Base-by-base conservation (phyloP, 1,140 invertebrate species). In the Oreohelix idahoensis region DNA sequence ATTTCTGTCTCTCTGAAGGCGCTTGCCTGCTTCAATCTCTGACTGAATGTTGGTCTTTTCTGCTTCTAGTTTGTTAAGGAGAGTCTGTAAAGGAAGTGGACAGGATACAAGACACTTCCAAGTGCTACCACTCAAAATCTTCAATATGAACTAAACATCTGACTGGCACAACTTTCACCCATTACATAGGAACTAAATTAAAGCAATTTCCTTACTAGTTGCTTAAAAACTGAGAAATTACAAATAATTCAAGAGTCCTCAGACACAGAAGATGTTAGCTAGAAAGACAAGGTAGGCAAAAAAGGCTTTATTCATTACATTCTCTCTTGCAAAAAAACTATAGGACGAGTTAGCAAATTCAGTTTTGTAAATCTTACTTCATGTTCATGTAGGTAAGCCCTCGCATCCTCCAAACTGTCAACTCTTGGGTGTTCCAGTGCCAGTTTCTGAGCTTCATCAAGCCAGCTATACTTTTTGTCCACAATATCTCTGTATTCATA, bases 401-500 rank as follows among this genome's bases (percentile, higher is more conserved):
- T 95, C 0, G 97, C 94, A 82, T 95, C 95, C 85, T 96, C 95
- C 26, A 96, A 91, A 36, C 94, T 95, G 86, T 96, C 95, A 2
- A 96, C 95, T 63, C 94, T 93, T 83, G 94, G 94, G 0, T 95
- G 95, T 86, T 97, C 95, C 85, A 95, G 95, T 1, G 97, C 88
- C 53, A 86, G 83, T 78, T 85, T 90, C 83, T 90, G 87, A 15
- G 89, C 88, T 80, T 92, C 91, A 49, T 90, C 91, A 75, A 93
- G 84, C 92, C 93, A 93, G 53, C 84, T 84, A 39, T 88, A 90
- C 79, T 97, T 96, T 93, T 97, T 96, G 83, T 95, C 95, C 0
- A 98, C 96, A 91, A 97, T 96, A 88, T 97, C 95, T 71, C 96
- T 94, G 90, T 97, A 98, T 0, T 96, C 96, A 91, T 98, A 98